A percentile compares a stretch with the other conserved stretches of the same genome.
phyloP scores from a whole-genome alignment of 2,888 invertebrate species.

The Aphidoletes aphidimyza region DNA sequence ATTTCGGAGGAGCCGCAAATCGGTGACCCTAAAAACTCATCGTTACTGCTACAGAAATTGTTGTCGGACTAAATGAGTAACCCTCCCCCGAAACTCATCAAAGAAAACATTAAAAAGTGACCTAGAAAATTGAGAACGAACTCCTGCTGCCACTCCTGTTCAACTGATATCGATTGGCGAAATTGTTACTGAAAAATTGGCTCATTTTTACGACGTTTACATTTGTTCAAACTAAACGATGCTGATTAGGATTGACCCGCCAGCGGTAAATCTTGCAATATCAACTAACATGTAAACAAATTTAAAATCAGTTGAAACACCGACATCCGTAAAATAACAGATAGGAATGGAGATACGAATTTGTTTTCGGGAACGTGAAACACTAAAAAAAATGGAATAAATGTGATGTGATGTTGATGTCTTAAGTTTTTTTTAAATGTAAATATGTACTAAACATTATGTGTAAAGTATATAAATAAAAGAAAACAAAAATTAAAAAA shows the following conservation, averaged over 20 bases:
- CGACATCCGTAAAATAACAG: constrained; percentile 56
- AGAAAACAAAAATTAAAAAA: neutral
- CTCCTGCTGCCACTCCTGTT: neutral
- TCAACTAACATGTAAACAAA: constrained; percentile 54
- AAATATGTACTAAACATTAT: constrained; percentile 48
- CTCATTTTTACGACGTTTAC: no score
- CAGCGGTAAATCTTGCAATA: neutral
- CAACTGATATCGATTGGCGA: no score
- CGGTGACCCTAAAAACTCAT: constrained; percentile 81
- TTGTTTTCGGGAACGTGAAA: constrained; percentile 28
- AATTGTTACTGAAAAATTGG: no score
- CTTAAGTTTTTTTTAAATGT: constrained; percentile 52
- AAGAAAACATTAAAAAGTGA: constrained; percentile 35
- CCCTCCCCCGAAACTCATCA: no score
- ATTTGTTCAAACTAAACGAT: neutral
- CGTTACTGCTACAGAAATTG: constrained; percentile 85
- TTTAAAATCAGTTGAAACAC: constrained; percentile 57
- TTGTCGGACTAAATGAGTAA: constrained; percentile 79
- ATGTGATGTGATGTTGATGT: constrained; percentile 54
- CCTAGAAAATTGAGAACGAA: constrained; percentile 33
- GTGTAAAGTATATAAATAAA: constrained; percentile 29
- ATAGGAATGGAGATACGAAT: neutral
- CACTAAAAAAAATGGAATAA: constrained; percentile 55
- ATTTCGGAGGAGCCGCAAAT: constrained; percentile 79
- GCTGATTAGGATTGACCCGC: neutral